Base-by-base conservation (phyloP, 2,888 invertebrate species). In the Acleris laterana region DNA sequence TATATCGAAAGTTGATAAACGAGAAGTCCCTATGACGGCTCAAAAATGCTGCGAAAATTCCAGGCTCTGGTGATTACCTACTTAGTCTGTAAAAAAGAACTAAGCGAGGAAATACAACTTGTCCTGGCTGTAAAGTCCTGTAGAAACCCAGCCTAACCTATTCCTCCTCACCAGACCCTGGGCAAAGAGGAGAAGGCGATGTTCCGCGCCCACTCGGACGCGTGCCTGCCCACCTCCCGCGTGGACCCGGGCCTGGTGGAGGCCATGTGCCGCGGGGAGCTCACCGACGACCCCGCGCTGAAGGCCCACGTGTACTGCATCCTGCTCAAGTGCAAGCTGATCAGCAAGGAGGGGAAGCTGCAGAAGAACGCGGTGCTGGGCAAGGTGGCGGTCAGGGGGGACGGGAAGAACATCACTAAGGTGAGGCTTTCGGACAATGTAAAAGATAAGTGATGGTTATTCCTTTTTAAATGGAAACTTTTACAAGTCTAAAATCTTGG, bases 331-430 rank as follows among this genome's bases (percentile, higher is more conserved):
- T 92, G 92, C 82, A 92, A 93, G 82, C 74, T 92, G 46, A 79
- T 93, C 61, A 76, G 81, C 70, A 92, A 92, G 79, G 91, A 91
- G 73, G 92, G 92, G 63, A 91, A 90, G 77, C 79, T 91, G 74
- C 87, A 81, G 69, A 91, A 91, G 80, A 74, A 84, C 0, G 84
- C 87, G 0, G 78, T 87, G 59, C 75, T 86, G 4, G 84, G 80
- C 57, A 89, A 88, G 72, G 70, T 85, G 71, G 79, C 82, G 0
- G 70, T 75, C 3, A 74, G 81, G 52, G 70, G 74, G 2, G 87
- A 84, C 20, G 80, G 77, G 20, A 83, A 75, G 70, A 88, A 89
- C 62, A 79, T 82, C 16, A 84, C 85, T 17, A 90, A 90, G 85
- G 91, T 87, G 13, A 20, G 67, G 49, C 13, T 38, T 32, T 9